Conservation (phyloP, 92 coral and sea anemone species). For the Phenganax marumi region DNA sequence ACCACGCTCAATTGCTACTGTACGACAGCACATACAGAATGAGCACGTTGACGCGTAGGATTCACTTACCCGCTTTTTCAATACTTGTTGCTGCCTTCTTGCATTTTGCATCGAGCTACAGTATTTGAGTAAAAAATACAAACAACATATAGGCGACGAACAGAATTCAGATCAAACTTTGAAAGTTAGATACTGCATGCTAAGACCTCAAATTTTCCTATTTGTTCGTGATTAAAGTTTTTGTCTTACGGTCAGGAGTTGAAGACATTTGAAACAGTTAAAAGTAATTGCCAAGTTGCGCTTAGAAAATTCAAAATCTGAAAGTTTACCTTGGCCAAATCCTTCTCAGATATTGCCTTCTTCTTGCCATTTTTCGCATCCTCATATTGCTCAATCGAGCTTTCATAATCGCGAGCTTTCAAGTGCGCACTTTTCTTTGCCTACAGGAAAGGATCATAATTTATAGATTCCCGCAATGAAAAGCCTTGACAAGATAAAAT, state of each 20-base stretch:
- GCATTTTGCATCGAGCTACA: constrained; percentile 78
- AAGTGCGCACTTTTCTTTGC: constrained; percentile 70
- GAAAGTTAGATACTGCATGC: no score
- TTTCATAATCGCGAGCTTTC: constrained; percentile 85
- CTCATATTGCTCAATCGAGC: constrained; percentile 73
- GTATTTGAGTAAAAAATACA: not conserved
- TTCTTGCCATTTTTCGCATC: constrained; percentile 74
- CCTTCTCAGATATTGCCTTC: constrained; percentile 84
- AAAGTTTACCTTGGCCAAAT: constrained; percentile 67
- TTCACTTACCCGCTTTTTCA: constrained; percentile 76
- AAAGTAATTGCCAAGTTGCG: not conserved
- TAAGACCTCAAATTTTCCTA: no score
- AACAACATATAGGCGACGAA: no score
- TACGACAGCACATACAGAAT: no score
- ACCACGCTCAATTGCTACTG: no score
- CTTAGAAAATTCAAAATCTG: not conserved
- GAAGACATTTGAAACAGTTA: no score
- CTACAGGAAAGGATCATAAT: constrained; percentile 45
- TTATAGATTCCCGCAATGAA: not conserved
- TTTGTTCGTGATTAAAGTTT: no score
- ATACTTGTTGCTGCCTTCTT: constrained; percentile 68
- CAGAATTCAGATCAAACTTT: no score
- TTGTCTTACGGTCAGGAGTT: no score
- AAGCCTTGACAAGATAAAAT: not conserved
- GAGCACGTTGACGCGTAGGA: no score